Evolutionary conservation across 2,797 vertebrate genomes (phyloP).

Genomic region (Acropternis orthonyx): DNA sequence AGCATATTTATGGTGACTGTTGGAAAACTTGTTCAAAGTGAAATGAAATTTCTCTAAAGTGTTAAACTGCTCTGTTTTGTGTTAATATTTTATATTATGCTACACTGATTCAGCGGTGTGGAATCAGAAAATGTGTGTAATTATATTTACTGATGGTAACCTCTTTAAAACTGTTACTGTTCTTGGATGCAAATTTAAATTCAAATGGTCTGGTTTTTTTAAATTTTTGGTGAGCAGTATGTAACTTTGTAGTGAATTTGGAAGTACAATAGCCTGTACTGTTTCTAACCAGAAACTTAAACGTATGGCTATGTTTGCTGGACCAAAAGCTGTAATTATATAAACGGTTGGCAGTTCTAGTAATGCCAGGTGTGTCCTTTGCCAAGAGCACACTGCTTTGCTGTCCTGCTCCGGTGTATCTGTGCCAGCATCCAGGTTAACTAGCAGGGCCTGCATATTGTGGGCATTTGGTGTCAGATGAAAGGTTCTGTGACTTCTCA

Average conservation of each 20-base stretch:
- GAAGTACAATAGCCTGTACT: not conserved
- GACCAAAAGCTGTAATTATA: not conserved
- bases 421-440: not conserved
- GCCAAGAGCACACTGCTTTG: not conserved
- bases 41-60: not conserved
- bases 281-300: not conserved
- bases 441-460: rapidly evolving
- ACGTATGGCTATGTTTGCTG: not conserved
- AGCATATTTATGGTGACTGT: not conserved
- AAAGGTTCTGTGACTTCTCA: not conserved
- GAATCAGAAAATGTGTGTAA: conserved; percentile 17
- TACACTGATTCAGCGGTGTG: not conserved
- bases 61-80: not conserved
- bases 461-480: not conserved
- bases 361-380: not conserved
- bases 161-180: conserved; percentile 5
- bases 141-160: conserved; percentile 40
- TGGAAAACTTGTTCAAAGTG: not conserved
- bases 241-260: not conserved
- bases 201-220: not conserved
- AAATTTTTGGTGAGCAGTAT: not conserved
- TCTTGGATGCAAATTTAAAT: not conserved
- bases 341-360: not conserved
- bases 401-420: not conserved
- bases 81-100: conserved; percentile 2